Evolutionary conservation across 2,113 vertebrate species (phyloP).

Genomic region (Megaceryle maxima): DNA sequence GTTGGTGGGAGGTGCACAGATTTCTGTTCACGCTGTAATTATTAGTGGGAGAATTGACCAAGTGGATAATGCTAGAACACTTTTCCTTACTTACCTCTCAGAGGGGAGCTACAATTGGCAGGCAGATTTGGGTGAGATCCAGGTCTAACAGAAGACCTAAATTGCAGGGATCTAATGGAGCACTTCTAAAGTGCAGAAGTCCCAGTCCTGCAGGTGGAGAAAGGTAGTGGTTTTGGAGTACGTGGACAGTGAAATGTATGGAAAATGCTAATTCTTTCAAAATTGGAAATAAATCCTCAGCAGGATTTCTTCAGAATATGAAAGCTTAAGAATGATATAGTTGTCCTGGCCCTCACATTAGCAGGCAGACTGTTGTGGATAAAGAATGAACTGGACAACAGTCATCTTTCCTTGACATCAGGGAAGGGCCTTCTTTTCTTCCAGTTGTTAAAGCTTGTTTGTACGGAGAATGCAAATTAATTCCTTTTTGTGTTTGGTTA

Average conservation of each 20-base stretch:
- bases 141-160: neutral
- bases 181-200: neutral
- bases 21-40: neutral
- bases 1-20: neutral
- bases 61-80: neutral
- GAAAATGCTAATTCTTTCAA: neutral
- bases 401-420: neutral
- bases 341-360: neutral
- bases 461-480: neutral
- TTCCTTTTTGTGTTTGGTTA: neutral
- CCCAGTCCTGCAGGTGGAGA: neutral
- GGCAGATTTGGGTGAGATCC: neutral
- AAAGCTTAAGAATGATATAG: neutral
- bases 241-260: neutral
- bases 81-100: neutral
- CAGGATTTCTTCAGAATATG: neutral
- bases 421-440: neutral
- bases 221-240: neutral
- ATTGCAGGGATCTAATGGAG: neutral
- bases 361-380: neutral
- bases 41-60: neutral
- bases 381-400: neutral
- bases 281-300: neutral
- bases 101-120: neutral
- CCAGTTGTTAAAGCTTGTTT: neutral